phyloP scores from a whole-genome alignment of 2,113 vertebrate species.

The Xiphophorus hellerii region DNA sequence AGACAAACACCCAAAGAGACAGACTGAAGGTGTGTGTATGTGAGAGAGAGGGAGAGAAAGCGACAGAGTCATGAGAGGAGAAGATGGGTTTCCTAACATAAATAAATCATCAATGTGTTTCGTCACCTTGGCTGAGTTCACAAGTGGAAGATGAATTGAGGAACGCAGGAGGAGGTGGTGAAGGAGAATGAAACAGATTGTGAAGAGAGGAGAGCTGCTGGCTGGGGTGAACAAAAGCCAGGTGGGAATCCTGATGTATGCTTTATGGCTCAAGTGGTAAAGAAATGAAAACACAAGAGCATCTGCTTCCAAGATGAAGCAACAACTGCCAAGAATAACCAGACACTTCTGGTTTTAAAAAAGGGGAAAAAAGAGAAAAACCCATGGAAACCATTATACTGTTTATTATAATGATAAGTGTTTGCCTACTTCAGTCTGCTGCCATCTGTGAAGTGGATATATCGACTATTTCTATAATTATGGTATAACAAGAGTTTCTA shows the following conservation, averaged over 20 bases:
- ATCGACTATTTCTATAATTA: background rate
- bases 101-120: conserved; percentile 66
- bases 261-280: conserved; percentile 26
- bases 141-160: conserved; percentile 45
- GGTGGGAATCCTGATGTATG: conserved; percentile 52
- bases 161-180: conserved; percentile 10
- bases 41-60: background rate
- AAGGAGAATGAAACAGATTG: conserved; percentile 20
- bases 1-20: conserved; percentile 47
- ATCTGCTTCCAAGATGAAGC: conserved; percentile 24
- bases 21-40: conserved; percentile 7
- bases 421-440: background rate
- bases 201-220: conserved; percentile 22
- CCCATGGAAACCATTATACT: background rate
- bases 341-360: background rate
- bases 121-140: conserved; percentile 42
- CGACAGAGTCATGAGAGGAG: conserved; percentile 6
- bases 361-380: background rate
- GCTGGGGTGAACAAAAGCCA: conserved; percentile 36
- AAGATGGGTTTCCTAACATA: conserved; percentile 53
- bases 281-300: conserved; percentile 24
- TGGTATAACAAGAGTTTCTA: background rate
- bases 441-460: background rate
- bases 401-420: background rate
- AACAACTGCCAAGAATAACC: conserved; percentile 37